Evolutionary conservation across 2,888 invertebrate species (phyloP).

Genomic region (Patella pellucida): DNA sequence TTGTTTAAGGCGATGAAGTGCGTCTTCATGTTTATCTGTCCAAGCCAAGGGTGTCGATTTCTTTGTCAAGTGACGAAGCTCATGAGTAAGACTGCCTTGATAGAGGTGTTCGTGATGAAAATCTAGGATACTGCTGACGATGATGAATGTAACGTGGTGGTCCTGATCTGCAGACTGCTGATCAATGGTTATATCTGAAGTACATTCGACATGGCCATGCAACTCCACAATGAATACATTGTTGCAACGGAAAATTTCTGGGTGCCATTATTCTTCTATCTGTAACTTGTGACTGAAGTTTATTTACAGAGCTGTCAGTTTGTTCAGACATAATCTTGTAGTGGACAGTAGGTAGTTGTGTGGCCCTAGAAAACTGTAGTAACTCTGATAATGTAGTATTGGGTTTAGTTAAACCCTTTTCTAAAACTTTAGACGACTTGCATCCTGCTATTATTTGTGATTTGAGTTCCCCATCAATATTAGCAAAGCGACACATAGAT

Average conservation of each 20-base stretch:
- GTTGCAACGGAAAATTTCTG: too few species aligned
- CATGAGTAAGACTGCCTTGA: slow-evolving; percentile 9
- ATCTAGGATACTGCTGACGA: too few species aligned
- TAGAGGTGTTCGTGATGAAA: too few species aligned
- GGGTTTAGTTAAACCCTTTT: neutral
- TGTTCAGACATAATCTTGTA: too few species aligned
- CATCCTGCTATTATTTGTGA: neutral
- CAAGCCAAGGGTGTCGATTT: neutral
- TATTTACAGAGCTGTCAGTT: too few species aligned
- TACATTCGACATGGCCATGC: neutral
- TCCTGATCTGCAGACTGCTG: too few species aligned
- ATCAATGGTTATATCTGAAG: too few species aligned
- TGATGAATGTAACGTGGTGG: too few species aligned
- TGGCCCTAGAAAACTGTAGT: neutral
- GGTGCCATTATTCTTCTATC: too few species aligned
- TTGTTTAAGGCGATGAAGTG: slow-evolving; percentile 17
- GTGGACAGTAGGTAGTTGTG: neutral
- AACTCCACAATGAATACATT: neutral
- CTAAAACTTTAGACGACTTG: neutral
- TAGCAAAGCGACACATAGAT: neutral
- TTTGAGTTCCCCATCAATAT: neutral
- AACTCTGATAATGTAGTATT: neutral
- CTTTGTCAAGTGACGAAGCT: slow-evolving; percentile 25
- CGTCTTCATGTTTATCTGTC: too few species aligned
- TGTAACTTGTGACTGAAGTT: too few species aligned